Conservation (phyloP, 2,113 vertebrate genomes). For the Galemys pyrenaicus region DNA sequence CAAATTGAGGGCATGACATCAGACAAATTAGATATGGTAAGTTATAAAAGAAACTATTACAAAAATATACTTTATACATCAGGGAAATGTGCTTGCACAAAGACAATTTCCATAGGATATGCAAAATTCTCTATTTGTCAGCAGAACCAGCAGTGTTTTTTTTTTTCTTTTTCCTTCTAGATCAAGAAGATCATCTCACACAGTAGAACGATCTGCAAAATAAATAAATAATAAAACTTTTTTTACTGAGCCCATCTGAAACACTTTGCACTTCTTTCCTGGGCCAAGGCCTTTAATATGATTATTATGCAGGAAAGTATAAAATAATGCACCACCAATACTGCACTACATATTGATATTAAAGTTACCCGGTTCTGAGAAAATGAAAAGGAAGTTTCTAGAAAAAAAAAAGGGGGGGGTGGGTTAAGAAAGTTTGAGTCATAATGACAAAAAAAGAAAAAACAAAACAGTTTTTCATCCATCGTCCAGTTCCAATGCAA, state of each 20-base stretch:
- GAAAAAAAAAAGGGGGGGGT: background rate
- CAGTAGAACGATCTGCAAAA: background rate
- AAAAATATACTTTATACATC: background rate
- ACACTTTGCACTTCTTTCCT: background rate
- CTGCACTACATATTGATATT: background rate
- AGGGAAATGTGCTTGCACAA: constrained; percentile 15
- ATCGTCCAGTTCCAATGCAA: background rate
- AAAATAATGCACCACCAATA: background rate
- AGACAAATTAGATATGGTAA: constrained; percentile 33
- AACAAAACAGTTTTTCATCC: background rate
- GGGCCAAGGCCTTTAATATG: background rate
- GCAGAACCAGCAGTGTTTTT: background rate
- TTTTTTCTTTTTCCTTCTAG: background rate
- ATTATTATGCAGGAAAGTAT: background rate
- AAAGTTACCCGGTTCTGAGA: background rate
- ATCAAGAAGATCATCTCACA: constrained; percentile 5
- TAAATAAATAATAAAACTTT: background rate
- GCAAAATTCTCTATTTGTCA: background rate
- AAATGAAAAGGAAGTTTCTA: background rate
- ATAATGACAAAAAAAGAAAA: too few relatives aligned
- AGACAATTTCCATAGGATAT: background rate
- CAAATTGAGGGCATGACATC: constrained; percentile 36
- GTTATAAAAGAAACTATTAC: background rate
- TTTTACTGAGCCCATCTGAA: background rate
- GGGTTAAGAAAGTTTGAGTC: background rate